Base-by-base conservation (phyloP, 2,113 vertebrate species). In the Pandion haliaetus region DNA sequence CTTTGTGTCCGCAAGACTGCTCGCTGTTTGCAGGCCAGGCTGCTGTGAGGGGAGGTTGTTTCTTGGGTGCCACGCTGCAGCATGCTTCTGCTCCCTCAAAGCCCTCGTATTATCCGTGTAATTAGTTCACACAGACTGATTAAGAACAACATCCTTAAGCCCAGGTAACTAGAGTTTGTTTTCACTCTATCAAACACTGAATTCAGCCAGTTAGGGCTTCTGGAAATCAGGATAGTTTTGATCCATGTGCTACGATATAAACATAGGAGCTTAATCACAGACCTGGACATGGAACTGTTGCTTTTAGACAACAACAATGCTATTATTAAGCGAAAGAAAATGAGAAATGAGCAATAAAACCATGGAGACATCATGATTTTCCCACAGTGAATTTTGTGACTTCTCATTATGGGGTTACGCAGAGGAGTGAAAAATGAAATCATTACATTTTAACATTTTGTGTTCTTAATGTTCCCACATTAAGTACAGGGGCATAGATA, bases 391-490 rank as follows among this genome's bases (percentile, higher is more conserved):
- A 42, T 91, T 83, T 36, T 82, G 72, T 86, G 59, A 50, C 31
- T 83, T 93, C 77, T 93, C 21, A 16, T 85, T 77, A 73, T 34
- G 49, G 28, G 49, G 44, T 88, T 86, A 77, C 54, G 34, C 45
- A 23, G 59, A 88, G 54, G 54, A 92, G 67, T 83, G 61, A 94
- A 95, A 88, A 84, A 88, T 50, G 6, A 91, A 96, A 84, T 71
- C 0, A 32, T 61, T 91, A 95, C 61, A 52, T 89, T 94, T 84
- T 91, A 94, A 65, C 4, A 0, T 84, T 93, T 79, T 36, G 11
- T 72, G 78, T 72, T 95, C 73, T 47, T 89, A 81, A 74, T 84
- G 81, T 96, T 95, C 83, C 36, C 49, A 44, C 77, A 47, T 71
- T 70, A 91, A 74, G 38, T 84, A 84, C 45, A 84, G 65, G 38